Percentiles rank a stretch among this genome's conserved stretches.
These are phyloP conservation scores for rat (Rattus norvegicus) DNA, from an alignment of 2,113 vertebrate species.

Conservation along the genomic window GRCr8 NC_086023.1:64016001-64016500, in stretches of 20 bases:
- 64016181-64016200: neutral
- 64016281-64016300: constrained; percentile 84
- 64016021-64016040: neutral
- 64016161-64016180: constrained; percentile 57
- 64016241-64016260: constrained; percentile 80
- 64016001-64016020: neutral
- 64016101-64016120: neutral
- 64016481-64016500: neutral
- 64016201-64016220: constrained; percentile 14
- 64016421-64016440: neutral
- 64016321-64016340: constrained; percentile 75
- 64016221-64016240: constrained; percentile 76
- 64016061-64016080: accelerated
- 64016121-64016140: constrained; percentile 40
- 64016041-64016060: neutral
- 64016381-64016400: neutral
- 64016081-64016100: neutral
- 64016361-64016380: neutral
- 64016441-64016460: neutral
- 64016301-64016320: constrained; percentile 86
- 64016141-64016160: constrained; percentile 14
- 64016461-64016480: neutral
- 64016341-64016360: neutral
- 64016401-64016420: neutral
- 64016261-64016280: constrained; percentile 82